phyloP scores from a whole-genome alignment of 2,888 invertebrate genomes.

The Acanthoscelides obtectus region DNA sequence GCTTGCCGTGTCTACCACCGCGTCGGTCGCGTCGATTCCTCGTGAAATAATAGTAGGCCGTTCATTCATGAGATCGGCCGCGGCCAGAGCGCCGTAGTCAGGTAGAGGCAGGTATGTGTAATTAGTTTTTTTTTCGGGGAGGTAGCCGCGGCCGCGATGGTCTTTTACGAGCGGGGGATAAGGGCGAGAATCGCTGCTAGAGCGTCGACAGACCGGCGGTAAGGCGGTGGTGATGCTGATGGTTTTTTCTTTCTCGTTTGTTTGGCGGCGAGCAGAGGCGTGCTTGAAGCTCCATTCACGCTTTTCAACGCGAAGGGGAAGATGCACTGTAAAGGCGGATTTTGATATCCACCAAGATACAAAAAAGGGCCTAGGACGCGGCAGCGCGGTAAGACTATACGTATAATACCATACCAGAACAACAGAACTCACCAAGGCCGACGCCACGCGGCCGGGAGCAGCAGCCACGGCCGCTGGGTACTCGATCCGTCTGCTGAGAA shows the following conservation, averaged over 20 bases:
- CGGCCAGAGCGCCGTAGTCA: slow-evolving; percentile 27
- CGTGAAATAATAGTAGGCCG: slow-evolving; percentile 38
- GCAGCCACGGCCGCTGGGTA: no score
- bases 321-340: no score
- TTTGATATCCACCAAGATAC: no score
- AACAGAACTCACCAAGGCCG: no score
- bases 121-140: slow-evolving; percentile 40
- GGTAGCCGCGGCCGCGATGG: slow-evolving; percentile 20
- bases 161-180: slow-evolving; percentile 26
- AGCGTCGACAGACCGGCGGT: slow-evolving; percentile 30
- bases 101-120: slow-evolving; percentile 45
- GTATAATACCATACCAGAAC: no score
- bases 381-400: no score
- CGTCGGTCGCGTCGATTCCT: neutral
- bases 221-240: slow-evolving; percentile 15
- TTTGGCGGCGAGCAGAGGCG: neutral
- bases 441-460: no score
- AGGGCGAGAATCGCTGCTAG: slow-evolving; percentile 31
- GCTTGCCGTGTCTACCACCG: neutral
- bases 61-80: slow-evolving; percentile 45
- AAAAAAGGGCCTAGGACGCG: no score
- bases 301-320: no score
- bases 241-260: slow-evolving; percentile 35
- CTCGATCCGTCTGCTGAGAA: no score
- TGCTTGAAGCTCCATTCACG: slow-evolving; percentile 7